Evolutionary conservation across 2,113 vertebrate genomes (phyloP), one percentile per base, ranked within the genome.

Genomic region (Indicator maculatus): DNA sequence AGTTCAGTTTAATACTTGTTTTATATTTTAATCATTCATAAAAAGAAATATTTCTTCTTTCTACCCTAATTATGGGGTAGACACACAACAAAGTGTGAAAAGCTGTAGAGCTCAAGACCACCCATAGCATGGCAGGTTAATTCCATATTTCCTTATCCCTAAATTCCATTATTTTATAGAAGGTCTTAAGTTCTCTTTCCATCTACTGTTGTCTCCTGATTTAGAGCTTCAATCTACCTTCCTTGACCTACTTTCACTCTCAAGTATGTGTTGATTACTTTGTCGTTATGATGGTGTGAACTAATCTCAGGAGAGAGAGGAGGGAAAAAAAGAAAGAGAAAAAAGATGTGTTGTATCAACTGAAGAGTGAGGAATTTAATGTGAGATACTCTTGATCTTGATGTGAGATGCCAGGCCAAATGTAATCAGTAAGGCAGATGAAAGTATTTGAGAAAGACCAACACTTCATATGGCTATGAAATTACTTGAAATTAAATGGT

Each of bases 201-300:
- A 55, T 86, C 85, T 38, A 86, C 56, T 92, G 9, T 83, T 94
- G 65, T 81, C 83, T 96, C 13, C 69, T 85, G 72, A 95, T 96
- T 95, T 92, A 97, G 38, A 92, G 84, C 21, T 97, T 96, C 78
- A 94, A 63, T 96, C 96, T 96, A 96, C 60, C 74, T 95, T 88
- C n/a, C 44, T 33, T 94, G 82, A 86, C 63, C 86, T 65, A 75
- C 16, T 92, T 95, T 69, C 70, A 85, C 41, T 83, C 70, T 95
- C 87, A 95, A 97, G 86, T 73, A 47, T 56, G 63, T 75, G 74
- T 79, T 94, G 89, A 95, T 96, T 94, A 92, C 63, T 80, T 96
- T 85, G 96, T 94, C 86, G 60, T 96, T 95, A 84, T 90, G 69
- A 96, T 66, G 96, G 31, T 78, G 45, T 93, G 67, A 94, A 88